Evolutionary conservation across 2,888 invertebrate species (phyloP), one percentile per base, ranked within the genome.

Genomic region (Noctua fimbriata): DNA sequence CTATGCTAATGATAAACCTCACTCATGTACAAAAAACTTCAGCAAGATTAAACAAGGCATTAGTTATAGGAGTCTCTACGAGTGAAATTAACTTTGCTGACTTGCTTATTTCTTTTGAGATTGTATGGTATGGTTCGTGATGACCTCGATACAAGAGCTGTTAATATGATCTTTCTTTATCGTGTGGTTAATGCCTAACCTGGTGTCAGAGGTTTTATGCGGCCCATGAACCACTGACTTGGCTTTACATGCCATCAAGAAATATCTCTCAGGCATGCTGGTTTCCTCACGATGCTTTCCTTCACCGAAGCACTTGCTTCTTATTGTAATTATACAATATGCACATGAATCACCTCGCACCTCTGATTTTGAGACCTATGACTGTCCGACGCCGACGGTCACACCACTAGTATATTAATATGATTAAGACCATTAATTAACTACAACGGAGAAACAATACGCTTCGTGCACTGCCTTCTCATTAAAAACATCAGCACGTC

Each of bases 11-110:
- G 9, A 67, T n/a, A n/a, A 66, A n/a, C n/a, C 67, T 44, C 21
- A n/a, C 3, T 67, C 16, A n/a, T 67, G 16, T 44, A 67, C 67
- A 67, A 67, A 67, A 67, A 44, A 67, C 67, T 44, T 44, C 44
- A 7, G 9, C 44, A 4, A 67, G 44, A 44, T 67, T 67, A 4
- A 67, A 44, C 67, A 28, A 44, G 67, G 44, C 24, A 67, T 67
- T n/a, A 66, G 16, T 2, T 65, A 24, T 24, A 12, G 32, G 32
- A 36, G 36, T n/a, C 41, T 67, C n/a, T 16, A n/a, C 3, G 16
- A 44, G 16, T 44, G 16, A 44, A 67, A 67, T 67, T 67, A n/a
- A 10, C 18, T n/a, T 67, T 44, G 44, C 14, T 67, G 67, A 67
- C 67, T 67, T 16, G 67, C n/a, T 67, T 18, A 28, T 67, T 44